phyloP scores from a whole-genome alignment of 2,888 invertebrate species.

The Coenonympha glycerion region DNA sequence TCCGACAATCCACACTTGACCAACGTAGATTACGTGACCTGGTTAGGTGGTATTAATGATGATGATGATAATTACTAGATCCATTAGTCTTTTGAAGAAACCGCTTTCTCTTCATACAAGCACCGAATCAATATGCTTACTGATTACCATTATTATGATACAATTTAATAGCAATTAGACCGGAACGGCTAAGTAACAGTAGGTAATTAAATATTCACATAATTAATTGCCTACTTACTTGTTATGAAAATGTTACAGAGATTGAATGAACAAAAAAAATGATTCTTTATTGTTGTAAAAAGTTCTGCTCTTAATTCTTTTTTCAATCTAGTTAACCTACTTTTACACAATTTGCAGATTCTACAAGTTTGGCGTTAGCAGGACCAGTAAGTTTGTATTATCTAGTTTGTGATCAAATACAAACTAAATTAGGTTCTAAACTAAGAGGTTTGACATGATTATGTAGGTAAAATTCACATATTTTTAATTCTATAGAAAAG shows the following conservation, averaged over 20 bases:
- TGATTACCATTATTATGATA: not conserved
- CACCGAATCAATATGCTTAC: not conserved
- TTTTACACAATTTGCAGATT: not conserved
- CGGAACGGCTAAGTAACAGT: not conserved
- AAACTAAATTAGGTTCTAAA: too few species aligned
- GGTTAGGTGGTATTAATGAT: too few species aligned
- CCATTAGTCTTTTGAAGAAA: not conserved
- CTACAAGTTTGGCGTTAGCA: not conserved
- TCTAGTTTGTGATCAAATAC: too few species aligned
- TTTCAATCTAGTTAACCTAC: not conserved
- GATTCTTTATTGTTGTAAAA: not conserved
- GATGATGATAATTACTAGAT: not conserved
- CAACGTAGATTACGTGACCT: too few species aligned
- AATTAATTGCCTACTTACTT: not conserved
- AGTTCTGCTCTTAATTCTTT: not conserved
- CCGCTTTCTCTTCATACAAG: not conserved
- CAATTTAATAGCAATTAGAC: not conserved
- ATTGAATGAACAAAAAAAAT: not conserved
- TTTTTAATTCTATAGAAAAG: too few species aligned
- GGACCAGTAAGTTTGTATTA: too few species aligned
- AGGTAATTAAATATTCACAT: not conserved
- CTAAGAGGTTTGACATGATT: too few species aligned
- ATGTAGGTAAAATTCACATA: too few species aligned
- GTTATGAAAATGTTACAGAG: not conserved
- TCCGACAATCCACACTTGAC: too few species aligned